Evolutionary conservation across 2,888 invertebrate species (phyloP).

Genomic region (Drosophila pseudotakahashii): DNA sequence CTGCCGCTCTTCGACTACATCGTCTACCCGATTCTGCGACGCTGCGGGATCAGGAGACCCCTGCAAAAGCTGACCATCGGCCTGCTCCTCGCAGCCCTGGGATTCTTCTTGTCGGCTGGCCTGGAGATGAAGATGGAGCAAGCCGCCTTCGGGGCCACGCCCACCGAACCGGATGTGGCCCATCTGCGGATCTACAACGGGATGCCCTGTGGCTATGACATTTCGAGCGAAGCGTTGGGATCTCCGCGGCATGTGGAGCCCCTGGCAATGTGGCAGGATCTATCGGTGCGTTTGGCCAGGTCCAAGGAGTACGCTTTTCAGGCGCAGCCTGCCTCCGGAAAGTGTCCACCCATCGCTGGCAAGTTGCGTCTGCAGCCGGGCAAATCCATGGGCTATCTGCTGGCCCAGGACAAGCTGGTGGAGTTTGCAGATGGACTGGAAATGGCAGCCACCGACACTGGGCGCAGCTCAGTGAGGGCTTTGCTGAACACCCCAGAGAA

Average conservation of each 20-base stretch:
- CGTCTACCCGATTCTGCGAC: conserved; percentile 80
- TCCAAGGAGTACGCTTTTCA: conserved; percentile 81
- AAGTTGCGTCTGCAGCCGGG: conserved; percentile 67
- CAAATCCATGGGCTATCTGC: conserved; percentile 79
- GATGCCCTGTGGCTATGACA: conserved; percentile 86
- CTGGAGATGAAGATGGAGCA: conserved; percentile 90
- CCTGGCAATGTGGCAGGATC: conserved; percentile 83
- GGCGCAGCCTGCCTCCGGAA: conserved; percentile 65
- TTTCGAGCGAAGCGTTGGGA: conserved; percentile 67
- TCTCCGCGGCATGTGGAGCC: conserved; percentile 60
- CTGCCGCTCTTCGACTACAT: conserved; percentile 93
- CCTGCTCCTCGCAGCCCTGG: conserved; percentile 91
- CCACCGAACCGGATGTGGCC: conserved; percentile 85
- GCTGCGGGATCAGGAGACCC: conserved; percentile 78
- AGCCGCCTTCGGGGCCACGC: conserved; percentile 86
- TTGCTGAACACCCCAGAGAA: conserved; percentile 74
- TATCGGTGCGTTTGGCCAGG: conserved; percentile 84
- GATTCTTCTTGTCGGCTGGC: conserved; percentile 93
- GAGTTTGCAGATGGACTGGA: conserved; percentile 77
- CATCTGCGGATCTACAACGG: conserved; percentile 91
- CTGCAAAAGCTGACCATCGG: conserved; percentile 87
- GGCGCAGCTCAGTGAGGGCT: conserved; percentile 81
- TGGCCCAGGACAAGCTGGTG: conserved; percentile 56
- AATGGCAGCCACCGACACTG: conserved; percentile 74
- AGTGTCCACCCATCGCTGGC: conserved; percentile 65